These are phyloP conservation scores for Baccha elongata DNA, from an alignment of 2,888 invertebrate species.

Conservation along the genomic window DNA sequence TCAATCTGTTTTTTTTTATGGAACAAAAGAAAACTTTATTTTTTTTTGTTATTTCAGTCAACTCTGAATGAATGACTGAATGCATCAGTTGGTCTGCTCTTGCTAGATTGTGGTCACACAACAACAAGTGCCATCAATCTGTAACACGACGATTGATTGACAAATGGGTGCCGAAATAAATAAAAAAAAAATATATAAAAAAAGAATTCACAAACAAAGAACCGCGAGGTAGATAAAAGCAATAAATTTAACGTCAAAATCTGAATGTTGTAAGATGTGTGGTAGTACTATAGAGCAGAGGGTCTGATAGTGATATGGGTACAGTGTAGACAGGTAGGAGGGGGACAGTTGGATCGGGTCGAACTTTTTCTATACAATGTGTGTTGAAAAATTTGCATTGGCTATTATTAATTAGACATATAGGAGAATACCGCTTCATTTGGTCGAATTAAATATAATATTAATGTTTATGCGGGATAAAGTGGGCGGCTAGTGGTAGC, in stretches of 20 bases:
- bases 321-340: neutral
- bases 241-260: constrained; percentile 58
- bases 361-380: neutral
- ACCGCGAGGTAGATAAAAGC: constrained; percentile 41
- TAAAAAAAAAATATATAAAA: neutral
- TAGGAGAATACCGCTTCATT: constrained; percentile 34
- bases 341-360: neutral
- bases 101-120: constrained; percentile 33
- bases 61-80: constrained; percentile 18
- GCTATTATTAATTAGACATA: constrained; percentile 34
- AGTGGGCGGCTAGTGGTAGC: constrained; percentile 18
- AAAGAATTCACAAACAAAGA: constrained; percentile 35
- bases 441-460: constrained; percentile 1
- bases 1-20: neutral
- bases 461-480: constrained; percentile 1
- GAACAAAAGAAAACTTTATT: constrained; percentile 23
- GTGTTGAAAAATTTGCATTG: constrained; percentile 30
- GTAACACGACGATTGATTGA: constrained; percentile 66
- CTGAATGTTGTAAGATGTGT: constrained; percentile 28
- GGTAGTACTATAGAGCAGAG: no score
- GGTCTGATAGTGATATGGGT: neutral
- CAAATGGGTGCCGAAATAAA: constrained; percentile 61
- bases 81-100: constrained; percentile 33
- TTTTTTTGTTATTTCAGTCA: constrained; percentile 5
- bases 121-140: constrained; percentile 61